A percentile compares a stretch with the other conserved stretches of the same genome.
Conservation (phyloP, 2,113 vertebrate species). For the Lasiurus borealis region DNA sequence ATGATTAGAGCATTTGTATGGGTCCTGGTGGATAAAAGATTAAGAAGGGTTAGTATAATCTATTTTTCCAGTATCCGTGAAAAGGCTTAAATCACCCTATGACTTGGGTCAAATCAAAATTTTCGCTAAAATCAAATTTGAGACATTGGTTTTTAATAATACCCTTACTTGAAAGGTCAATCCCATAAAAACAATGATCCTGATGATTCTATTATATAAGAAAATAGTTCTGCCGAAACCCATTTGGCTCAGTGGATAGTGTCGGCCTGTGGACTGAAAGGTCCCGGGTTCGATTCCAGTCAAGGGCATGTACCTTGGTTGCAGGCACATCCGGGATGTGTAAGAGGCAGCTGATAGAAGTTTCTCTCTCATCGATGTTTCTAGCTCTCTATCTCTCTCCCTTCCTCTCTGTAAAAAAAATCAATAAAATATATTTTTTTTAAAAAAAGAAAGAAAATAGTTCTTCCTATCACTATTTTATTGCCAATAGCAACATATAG, state of each 20-base stretch:
- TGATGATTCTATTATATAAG: neutral
- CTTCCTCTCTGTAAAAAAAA: no score
- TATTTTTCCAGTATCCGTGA: neutral
- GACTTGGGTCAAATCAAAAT: constrained; percentile 38
- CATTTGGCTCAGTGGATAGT: no score
- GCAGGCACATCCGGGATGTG: no score
- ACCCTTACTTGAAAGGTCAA: neutral
- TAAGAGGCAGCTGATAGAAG: no score
- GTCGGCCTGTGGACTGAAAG: no score
- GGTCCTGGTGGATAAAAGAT: neutral
- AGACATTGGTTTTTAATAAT: neutral
- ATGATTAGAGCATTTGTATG: neutral
- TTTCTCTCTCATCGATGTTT: no score
- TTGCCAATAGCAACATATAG: neutral
- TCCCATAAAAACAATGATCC: neutral
- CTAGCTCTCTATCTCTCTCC: no score
- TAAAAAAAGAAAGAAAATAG: neutral
- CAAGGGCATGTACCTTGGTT: no score
- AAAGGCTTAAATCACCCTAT: neutral
- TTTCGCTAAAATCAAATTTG: neutral
- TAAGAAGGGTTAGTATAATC: neutral
- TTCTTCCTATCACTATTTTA: constrained; percentile 11
- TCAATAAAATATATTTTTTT: no score
- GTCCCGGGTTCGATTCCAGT: no score
- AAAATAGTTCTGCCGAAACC: neutral